Evolutionary conservation across 1,140 invertebrate species (phyloP).

Genomic region (Papilio helenus): DNA sequence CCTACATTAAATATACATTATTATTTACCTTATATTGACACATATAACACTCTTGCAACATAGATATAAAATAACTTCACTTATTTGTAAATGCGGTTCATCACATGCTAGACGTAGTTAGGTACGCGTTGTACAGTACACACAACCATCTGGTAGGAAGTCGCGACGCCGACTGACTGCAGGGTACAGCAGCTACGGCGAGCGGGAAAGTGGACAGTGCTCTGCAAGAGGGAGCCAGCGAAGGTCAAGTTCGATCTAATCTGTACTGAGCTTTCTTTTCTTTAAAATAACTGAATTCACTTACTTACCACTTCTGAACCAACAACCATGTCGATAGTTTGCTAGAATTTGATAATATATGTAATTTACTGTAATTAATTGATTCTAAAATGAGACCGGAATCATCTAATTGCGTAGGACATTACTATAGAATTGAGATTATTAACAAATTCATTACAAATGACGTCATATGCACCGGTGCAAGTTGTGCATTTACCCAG

Average conservation of each 20-base stretch:
- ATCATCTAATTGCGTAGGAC: not conserved
- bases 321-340: not conserved
- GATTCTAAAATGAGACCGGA: not conserved
- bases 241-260: slow-evolving; percentile 53
- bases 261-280: slow-evolving; percentile 10
- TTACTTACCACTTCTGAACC: not conserved
- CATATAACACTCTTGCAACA: not conserved
- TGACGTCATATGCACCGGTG: not conserved
- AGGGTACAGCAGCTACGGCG: not conserved
- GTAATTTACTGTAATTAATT: not conserved
- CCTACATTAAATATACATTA: not conserved
- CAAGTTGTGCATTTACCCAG: not conserved
- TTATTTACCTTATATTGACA: slow-evolving; percentile 7
- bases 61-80: slow-evolving; percentile 15
- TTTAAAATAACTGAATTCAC: not conserved
- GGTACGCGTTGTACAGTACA: not conserved
- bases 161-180: slow-evolving; percentile 23
- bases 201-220: slow-evolving; percentile 47
- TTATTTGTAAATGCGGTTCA: slow-evolving; percentile 7
- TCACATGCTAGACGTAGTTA: not conserved
- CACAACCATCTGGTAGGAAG: not conserved
- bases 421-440: not conserved
- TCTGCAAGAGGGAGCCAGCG: slow-evolving; percentile 43
- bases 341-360: not conserved
- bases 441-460: not conserved